Evolutionary conservation across 2,113 vertebrate genomes (phyloP).

Genomic region (Chascanopsetta lugubris): DNA sequence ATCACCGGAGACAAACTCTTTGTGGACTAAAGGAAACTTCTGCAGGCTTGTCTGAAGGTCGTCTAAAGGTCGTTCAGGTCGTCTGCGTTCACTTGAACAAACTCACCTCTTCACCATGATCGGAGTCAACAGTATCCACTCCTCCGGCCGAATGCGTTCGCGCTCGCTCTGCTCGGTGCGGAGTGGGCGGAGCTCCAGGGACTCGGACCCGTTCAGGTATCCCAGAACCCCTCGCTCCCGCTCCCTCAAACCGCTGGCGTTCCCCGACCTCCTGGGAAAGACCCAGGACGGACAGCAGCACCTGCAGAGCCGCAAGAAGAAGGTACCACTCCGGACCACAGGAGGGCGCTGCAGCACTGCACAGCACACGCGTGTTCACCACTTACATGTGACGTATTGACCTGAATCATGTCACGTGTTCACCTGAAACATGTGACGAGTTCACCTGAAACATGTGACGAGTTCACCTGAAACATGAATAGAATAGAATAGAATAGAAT

Average conservation of each 20-base stretch:
- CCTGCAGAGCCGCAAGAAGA: conserved; percentile 88
- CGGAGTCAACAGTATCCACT: conserved; percentile 94
- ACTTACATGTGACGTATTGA: no score
- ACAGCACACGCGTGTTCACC: no score
- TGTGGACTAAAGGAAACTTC: background rate
- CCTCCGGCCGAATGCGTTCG: conserved; percentile 88
- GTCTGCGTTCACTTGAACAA: no score
- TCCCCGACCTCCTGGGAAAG: conserved; percentile 91
- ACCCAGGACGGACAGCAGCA: conserved; percentile 84
- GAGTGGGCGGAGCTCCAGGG: conserved; percentile 88
- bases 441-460: no score
- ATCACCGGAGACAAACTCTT: background rate
- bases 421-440: no score
- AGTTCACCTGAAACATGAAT: no score
- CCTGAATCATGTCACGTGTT: no score
- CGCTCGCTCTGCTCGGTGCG: conserved; percentile 94
- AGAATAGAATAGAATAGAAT: no score
- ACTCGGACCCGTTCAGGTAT: conserved; percentile 90
- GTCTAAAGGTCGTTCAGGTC: background rate
- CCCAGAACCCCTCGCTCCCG: conserved; percentile 91
- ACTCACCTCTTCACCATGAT: conserved; percentile 81
- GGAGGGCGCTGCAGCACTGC: background rate
- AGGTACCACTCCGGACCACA: conserved; percentile 67
- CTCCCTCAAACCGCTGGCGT: conserved; percentile 91
- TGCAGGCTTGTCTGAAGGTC: background rate